Conservation (phyloP, 2,888 invertebrate genomes). For the Drosophila glabriapex region DNA sequence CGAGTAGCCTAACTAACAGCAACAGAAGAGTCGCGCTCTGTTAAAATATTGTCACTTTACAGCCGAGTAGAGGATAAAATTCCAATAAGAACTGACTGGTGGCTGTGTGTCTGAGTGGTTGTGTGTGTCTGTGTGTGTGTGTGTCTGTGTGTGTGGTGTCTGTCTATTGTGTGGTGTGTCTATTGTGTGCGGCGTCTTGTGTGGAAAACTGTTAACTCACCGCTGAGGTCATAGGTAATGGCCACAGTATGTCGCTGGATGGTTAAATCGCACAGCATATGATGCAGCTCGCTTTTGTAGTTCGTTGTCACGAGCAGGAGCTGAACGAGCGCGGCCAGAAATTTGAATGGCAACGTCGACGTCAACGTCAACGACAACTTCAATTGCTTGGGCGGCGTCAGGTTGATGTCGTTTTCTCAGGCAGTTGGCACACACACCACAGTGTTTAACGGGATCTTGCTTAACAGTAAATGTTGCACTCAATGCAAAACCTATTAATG, state of each 20-base stretch:
- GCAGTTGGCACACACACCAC: slow-evolving; percentile 42
- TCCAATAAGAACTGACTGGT: background rate
- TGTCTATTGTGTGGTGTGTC: background rate
- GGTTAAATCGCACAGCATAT: slow-evolving; percentile 84
- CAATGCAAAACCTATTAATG: slow-evolving; percentile 16
- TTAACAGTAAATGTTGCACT: slow-evolving; percentile 26
- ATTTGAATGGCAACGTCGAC: slow-evolving; percentile 50
- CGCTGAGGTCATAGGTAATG: slow-evolving; percentile 79
- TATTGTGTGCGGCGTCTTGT: background rate
- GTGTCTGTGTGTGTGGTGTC: background rate
- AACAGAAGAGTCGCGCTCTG: background rate
- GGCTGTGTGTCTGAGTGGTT: background rate
- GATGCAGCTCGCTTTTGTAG: slow-evolving; percentile 73
- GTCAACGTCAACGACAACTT: slow-evolving; percentile 48
- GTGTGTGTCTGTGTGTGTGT: background rate
- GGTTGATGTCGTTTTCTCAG: slow-evolving; percentile 59
- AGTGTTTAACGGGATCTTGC: slow-evolving; percentile 32
- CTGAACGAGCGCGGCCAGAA: slow-evolving; percentile 59
- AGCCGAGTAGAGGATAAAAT: background rate
- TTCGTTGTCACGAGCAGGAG: slow-evolving; percentile 61
- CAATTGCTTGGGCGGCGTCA: slow-evolving; percentile 67
- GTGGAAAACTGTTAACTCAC: slow-evolving; percentile 58
- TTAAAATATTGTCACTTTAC: background rate
- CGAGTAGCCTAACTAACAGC: background rate
- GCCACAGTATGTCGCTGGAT: slow-evolving; percentile 78